Evolutionary conservation across 2,888 invertebrate genomes (phyloP).

Genomic region (Orthosia gracilis): DNA sequence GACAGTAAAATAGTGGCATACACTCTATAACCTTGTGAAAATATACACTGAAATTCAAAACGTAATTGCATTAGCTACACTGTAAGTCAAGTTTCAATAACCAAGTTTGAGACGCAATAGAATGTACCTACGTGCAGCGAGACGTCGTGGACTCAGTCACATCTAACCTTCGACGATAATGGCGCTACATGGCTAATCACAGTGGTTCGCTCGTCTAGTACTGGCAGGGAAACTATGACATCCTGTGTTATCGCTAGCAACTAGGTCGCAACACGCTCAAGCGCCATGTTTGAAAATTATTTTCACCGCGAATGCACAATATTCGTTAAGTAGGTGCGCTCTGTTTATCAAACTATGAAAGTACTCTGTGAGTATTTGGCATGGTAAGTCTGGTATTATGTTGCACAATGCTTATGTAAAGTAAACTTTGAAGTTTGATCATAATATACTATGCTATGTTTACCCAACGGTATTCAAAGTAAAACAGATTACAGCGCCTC

Average conservation of each 20-base stretch:
- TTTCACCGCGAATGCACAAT: conserved; percentile 82
- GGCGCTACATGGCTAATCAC: conserved; percentile 56
- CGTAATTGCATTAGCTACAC: conserved; percentile 52
- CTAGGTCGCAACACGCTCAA: conserved; percentile 82
- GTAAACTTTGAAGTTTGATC: conserved; percentile 40
- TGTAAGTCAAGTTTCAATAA: conserved; percentile 48
- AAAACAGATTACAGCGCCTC: conserved; percentile 18
- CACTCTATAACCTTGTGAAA: conserved; percentile 30
- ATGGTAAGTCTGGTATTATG: conserved; percentile 60
- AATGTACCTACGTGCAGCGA: conserved; percentile 32
- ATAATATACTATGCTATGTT: conserved; percentile 26
- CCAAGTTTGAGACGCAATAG: conserved; percentile 57
- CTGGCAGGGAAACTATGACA: conserved; percentile 85
- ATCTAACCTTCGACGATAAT: conserved; percentile 56
- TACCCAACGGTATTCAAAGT: conserved; percentile 27
- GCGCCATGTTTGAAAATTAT: conserved; percentile 86
- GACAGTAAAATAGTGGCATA: not conserved
- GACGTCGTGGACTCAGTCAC: conserved; percentile 41
- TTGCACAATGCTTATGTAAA: conserved; percentile 58
- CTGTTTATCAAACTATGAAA: conserved; percentile 78
- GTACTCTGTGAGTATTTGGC: conserved; percentile 59
- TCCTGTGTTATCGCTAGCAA: conserved; percentile 88
- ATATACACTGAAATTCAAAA: conserved; percentile 33
- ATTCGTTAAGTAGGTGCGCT: conserved; percentile 65
- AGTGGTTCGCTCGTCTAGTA: conserved; percentile 52